Base-by-base conservation (phyloP, 2,797 vertebrate species). In the Sarcoramphus papa region DNA sequence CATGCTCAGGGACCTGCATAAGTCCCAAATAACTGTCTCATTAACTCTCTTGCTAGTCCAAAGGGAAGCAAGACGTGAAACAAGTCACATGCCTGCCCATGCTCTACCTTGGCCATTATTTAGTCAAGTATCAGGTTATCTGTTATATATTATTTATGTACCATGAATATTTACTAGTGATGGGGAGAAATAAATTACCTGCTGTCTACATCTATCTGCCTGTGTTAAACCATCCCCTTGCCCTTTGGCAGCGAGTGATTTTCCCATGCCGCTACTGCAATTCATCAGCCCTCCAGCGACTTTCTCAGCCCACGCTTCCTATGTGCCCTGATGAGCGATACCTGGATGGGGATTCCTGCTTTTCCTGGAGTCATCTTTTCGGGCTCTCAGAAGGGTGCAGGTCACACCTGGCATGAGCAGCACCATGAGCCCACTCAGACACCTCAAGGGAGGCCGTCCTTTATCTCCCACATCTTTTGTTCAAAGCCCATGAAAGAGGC, bases 101-200 rank as follows among this genome's bases (percentile, higher is more conserved):
- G 56, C 23, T 74, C 57, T 54, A 40, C 41, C n/a, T 35, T 74
- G 65, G 27, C 64, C 54, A 67, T 94, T 86, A 86, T 48, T 76
- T 79, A 92, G 64, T 75, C 8, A 77, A 31, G 20, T 50, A 64
- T n/a, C 57, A 62, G 7, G 25, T 80, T 56, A 68, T 35, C 60
- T 51, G 50, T 54, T 88, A 92, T 94, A 48, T 56, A 94, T 97
- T 93, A 97, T 97, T 97, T 94, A 93, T 78, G 62, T 64, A 33
- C 57, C 45, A 64, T 84, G 77, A 97, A 95, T 97, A 97, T 96
- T 97, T 97, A 96, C 95, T 74, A 97, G 48, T 22, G 70, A 94
- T 21, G 45, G 35, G 33, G 31, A 94, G 33, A 97, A 97, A 96
- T 84, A 96, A 96, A 93, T 92, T 73, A 92, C 79, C 81, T 57